phyloP scores from a whole-genome alignment of 2,797 vertebrate genomes.

The Rallus crepitans region DNA sequence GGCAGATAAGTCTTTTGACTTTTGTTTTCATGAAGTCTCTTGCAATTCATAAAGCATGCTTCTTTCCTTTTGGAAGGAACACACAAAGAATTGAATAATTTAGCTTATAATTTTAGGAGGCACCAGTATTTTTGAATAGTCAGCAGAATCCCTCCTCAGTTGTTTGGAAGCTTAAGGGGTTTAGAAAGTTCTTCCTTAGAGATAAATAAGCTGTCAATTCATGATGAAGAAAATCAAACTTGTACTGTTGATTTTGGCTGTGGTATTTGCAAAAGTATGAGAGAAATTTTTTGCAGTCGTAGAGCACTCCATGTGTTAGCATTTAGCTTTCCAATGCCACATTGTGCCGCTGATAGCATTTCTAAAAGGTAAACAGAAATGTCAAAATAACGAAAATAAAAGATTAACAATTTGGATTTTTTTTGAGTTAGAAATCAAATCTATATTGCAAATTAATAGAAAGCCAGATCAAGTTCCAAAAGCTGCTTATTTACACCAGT shows the following conservation, averaged over 20 bases:
- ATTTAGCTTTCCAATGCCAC: conserved; percentile 79
- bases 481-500: conserved; percentile 19
- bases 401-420: conserved; percentile 77
- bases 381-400: conserved; percentile 82
- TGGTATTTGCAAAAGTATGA: conserved; percentile 76
- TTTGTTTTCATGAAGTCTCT: conserved; percentile 32
- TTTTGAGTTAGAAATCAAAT: conserved; percentile 68
- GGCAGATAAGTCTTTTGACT: not conserved
- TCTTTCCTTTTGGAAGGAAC: not conserved
- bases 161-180: conserved; percentile 81
- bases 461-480: conserved; percentile 42
- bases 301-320: conserved; percentile 82
- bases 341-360: conserved; percentile 76
- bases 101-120: conserved; percentile 73
- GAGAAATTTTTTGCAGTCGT: conserved; percentile 78
- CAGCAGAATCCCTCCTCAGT: conserved; percentile 85
- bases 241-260: conserved; percentile 83
- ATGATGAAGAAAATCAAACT: conserved; percentile 85
- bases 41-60: conserved; percentile 28
- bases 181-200: conserved; percentile 82
- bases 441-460: conserved; percentile 63
- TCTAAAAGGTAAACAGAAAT: conserved; percentile 81
- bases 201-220: conserved; percentile 89
- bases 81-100: conserved; percentile 46
- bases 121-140: conserved; percentile 85